phyloP scores from a whole-genome alignment of 2,888 invertebrate species.

The Monopis laevigella region DNA sequence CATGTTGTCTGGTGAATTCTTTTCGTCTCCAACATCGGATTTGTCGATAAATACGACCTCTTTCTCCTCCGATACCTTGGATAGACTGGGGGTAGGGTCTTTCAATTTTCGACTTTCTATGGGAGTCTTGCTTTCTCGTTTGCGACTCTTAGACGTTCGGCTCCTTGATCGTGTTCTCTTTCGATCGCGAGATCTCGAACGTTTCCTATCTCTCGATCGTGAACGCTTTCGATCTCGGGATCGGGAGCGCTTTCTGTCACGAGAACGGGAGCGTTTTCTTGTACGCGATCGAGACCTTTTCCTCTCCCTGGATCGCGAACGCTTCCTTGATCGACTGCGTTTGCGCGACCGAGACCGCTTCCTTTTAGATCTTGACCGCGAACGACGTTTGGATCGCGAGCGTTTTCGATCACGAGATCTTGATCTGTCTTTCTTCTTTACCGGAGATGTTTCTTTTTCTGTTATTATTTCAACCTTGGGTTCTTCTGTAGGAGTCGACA shows the following conservation, averaged over 20 bases:
- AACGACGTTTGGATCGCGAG: constrained; percentile 70
- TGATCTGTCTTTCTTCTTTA: constrained; percentile 54
- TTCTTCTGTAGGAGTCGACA: constrained; percentile 20
- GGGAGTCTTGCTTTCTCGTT: constrained; percentile 19
- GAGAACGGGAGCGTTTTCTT: constrained; percentile 64
- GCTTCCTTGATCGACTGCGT: constrained; percentile 42
- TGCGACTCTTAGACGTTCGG: constrained; percentile 51
- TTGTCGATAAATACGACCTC: constrained; percentile 35
- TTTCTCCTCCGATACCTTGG: constrained; percentile 18
- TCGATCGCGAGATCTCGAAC: constrained; percentile 49
- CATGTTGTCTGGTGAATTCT: constrained; percentile 76
- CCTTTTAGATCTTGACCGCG: constrained; percentile 60
- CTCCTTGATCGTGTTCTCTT: constrained; percentile 52
- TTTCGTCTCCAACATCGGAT: constrained; percentile 58
- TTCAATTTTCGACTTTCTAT: constrained; percentile 1
- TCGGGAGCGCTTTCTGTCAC: constrained; percentile 54
- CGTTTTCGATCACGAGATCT: constrained; percentile 52
- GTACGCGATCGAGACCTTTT: constrained; percentile 69
- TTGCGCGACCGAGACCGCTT: constrained; percentile 40
- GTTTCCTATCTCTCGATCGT: constrained; percentile 52
- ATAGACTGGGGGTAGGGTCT: constrained; percentile 12
- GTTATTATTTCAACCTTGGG: constrained; percentile 36
- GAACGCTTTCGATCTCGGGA: constrained; percentile 58
- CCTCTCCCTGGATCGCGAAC: constrained; percentile 49
- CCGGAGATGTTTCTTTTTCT: constrained; percentile 39